A percentile compares a stretch with the other conserved stretches of the same genome.
phyloP scores from a whole-genome alignment of 2,888 invertebrate genomes.

The Drosophila neonasuta region DNA sequence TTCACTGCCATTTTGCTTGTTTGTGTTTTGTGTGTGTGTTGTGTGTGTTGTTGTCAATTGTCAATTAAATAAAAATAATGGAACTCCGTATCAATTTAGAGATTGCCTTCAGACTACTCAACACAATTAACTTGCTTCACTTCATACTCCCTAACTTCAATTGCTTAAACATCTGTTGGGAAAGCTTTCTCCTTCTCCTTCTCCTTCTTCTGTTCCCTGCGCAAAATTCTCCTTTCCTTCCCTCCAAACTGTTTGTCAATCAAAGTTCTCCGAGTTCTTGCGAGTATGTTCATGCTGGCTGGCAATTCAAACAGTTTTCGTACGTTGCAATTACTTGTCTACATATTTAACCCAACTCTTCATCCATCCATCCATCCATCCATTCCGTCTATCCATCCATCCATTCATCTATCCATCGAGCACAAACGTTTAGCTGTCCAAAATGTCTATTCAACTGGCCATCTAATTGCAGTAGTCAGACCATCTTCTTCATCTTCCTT shows the following conservation, averaged over 20 bases:
- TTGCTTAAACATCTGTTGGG: constrained; percentile 8
- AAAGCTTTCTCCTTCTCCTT: neutral
- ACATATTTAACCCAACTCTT: constrained; percentile 46
- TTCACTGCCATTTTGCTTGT: constrained; percentile 22
- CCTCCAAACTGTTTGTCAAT: constrained; percentile 29
- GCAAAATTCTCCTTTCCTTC: neutral
- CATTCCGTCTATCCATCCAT: constrained; percentile 29
- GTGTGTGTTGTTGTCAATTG: constrained; percentile 36
- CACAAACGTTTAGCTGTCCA: constrained; percentile 52
- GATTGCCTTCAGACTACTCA: constrained; percentile 18
- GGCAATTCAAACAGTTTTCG: constrained; percentile 43
- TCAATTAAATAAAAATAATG: constrained; percentile 48
- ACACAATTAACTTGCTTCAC: constrained; percentile 11
- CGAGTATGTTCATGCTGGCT: constrained; percentile 20
- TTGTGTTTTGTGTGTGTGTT: neutral
- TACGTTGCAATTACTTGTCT: constrained; percentile 59
- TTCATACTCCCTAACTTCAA: neutral
- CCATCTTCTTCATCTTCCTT: constrained; percentile 14
- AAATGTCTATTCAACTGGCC: constrained; percentile 58
- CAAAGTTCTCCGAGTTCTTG: constrained; percentile 26
- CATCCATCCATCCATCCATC: constrained; percentile 32
- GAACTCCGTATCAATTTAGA: constrained; percentile 22
- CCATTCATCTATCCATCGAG: constrained; percentile 42
- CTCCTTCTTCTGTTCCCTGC: neutral
- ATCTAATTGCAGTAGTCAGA: constrained; percentile 62